phyloP scores from a whole-genome alignment of 2,113 vertebrate species.

The Rhinolophus ferrumequinum region DNA sequence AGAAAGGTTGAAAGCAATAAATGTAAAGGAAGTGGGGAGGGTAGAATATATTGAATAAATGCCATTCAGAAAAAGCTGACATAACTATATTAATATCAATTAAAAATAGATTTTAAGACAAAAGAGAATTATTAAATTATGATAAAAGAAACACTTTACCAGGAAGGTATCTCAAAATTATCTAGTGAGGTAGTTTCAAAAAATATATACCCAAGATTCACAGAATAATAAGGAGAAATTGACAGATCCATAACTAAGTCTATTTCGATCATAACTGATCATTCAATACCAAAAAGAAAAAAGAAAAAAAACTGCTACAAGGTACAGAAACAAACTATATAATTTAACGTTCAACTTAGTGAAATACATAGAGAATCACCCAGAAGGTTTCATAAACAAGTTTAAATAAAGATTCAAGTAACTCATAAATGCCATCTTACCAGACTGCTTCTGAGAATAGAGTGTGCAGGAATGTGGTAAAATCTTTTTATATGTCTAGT shows the following conservation, averaged over 20 bases:
- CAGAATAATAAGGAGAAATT: background rate
- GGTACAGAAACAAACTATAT: background rate
- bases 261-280: background rate
- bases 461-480: background rate
- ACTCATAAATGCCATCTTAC: background rate
- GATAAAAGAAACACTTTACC: background rate
- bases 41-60: background rate
- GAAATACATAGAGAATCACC: background rate
- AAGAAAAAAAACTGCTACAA: background rate
- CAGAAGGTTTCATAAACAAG: background rate
- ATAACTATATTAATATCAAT: background rate
- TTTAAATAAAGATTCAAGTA: constrained; percentile 10
- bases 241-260: background rate
- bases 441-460: background rate
- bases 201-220: background rate
- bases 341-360: constrained; percentile 5
- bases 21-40: background rate
- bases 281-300: background rate
- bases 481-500: background rate
- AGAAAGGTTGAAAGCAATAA: background rate
- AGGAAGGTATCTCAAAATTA: background rate
- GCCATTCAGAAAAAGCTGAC: background rate
- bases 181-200: background rate
- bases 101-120: background rate
- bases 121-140: constrained; percentile 10